These are phyloP conservation scores for Mechanitis mazaeus DNA, from an alignment of 2,888 invertebrate genomes.

Conservation along the genomic window DNA sequence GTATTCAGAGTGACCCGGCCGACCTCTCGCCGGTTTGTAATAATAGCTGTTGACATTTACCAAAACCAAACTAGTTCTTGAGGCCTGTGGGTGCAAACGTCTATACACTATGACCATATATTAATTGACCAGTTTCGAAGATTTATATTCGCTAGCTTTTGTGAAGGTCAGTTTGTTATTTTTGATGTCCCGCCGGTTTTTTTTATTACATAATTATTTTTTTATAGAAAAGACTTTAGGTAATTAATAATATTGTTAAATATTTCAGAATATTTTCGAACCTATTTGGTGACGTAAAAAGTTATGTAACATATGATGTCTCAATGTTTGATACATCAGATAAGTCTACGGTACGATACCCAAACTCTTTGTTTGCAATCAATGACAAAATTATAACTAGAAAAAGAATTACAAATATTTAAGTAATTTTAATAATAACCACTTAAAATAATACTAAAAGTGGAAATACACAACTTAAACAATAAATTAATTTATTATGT, in stretches of 20 bases:
- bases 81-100: slow-evolving; percentile 39
- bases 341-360: too few relatives aligned
- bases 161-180: slow-evolving; percentile 23
- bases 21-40: slow-evolving; percentile 52
- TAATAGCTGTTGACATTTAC: slow-evolving; percentile 70
- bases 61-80: slow-evolving; percentile 56
- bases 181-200: slow-evolving; percentile 17
- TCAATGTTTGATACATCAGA: too few relatives aligned
- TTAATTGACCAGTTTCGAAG: slow-evolving; percentile 44
- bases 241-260: background rate
- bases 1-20: slow-evolving; percentile 43
- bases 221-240: background rate
- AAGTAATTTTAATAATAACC: too few relatives aligned
- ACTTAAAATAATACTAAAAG: too few relatives aligned
- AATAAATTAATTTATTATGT: too few relatives aligned
- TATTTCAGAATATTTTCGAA: too few relatives aligned
- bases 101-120: slow-evolving; percentile 33
- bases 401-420: too few relatives aligned
- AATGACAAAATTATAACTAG: too few relatives aligned
- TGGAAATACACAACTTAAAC: too few relatives aligned
- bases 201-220: background rate
- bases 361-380: too few relatives aligned
- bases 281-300: slow-evolving; percentile 13
- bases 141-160: slow-evolving; percentile 31
- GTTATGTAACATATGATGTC: slow-evolving; percentile 2